Evolutionary conservation across 92 coral and sea anemone genomes (phyloP), one percentile per base, ranked within the genome.

Genomic region (Epizoanthus fatuus): DNA sequence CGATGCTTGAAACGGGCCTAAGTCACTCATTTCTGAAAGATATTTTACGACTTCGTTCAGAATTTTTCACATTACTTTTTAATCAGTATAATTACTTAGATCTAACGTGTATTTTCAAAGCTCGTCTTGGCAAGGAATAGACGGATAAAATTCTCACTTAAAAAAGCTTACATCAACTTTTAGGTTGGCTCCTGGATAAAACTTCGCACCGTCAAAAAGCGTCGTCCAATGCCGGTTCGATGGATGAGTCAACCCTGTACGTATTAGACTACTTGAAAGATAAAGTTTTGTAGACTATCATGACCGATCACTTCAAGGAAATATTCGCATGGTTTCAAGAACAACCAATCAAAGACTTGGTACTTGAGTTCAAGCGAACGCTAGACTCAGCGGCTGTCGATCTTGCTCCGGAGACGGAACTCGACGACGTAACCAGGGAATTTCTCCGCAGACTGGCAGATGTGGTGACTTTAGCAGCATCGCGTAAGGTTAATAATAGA

Each of bases 371-470:
- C 59, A 47, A 35, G 40, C 62, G 54, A 19, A 45, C 79, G 5
- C 25, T 49, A 13, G 20, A 66, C 16, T 13, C 32, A n/a, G 72
- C 49, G 72, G 79, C 11, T 6, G 16, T 12, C 37, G 79, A 16
- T 15, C 58, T 22, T 25, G 60, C 11, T 16, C 59, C 63, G 44
- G 39, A 72, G 12, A 17, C 14, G 19, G 25, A 38, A 5, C 79
- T 75, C 11, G 80, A 75, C n/a, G 67, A 75, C 16, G 13, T 17
- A 6, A 53, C 63, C 9, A 75, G 66, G 38, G 38, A 51, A 4
- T 75, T 75, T 56, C 45, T 57, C 58, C 68, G 35, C 10, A 49
- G 81, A 3, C 81, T 76, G 14, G 57, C 63, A 76, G 81, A 76
- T 40, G 69, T 76, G 67, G 69, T 76, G 6, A 76, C 20, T 58